phyloP scores from a whole-genome alignment of 2,888 invertebrate genomes.

The Taphrorychus bicolor region DNA sequence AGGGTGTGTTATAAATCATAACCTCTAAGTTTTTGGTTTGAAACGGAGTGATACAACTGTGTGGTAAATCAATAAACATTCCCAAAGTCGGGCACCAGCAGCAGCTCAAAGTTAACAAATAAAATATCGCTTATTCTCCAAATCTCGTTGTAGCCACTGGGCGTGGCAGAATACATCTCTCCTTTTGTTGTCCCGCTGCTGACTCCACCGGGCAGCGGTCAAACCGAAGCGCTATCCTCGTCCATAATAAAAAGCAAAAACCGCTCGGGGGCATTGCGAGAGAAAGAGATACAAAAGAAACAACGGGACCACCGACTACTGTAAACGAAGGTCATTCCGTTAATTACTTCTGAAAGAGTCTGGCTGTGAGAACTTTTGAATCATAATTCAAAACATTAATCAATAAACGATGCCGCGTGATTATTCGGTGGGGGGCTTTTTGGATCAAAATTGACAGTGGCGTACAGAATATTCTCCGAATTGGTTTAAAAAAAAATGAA shows the following conservation, averaged over 20 bases:
- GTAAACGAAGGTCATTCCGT: slow-evolving; percentile 44
- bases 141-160: slow-evolving; percentile 31
- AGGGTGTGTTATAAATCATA: too few relatives aligned
- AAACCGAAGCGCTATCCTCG: slow-evolving; percentile 21
- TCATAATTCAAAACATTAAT: slow-evolving; percentile 47
- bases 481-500: not conserved
- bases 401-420: slow-evolving; percentile 41
- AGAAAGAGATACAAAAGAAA: slow-evolving; percentile 29
- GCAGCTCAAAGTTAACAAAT: slow-evolving; percentile 11
- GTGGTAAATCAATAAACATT: too few relatives aligned
- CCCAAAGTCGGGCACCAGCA: too few relatives aligned
- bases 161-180: slow-evolving; percentile 29
- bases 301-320: slow-evolving; percentile 36
- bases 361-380: slow-evolving; percentile 44
- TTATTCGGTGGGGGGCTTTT: slow-evolving; percentile 21
- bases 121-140: slow-evolving; percentile 25
- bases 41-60: too few relatives aligned
- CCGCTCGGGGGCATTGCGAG: slow-evolving; percentile 12
- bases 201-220: slow-evolving; percentile 20
- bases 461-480: not conserved
- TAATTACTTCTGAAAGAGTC: slow-evolving; percentile 46
- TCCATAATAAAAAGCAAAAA: slow-evolving; percentile 19
- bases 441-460: slow-evolving; percentile 18
- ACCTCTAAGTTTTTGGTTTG: too few relatives aligned
- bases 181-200: slow-evolving; percentile 22